Evolutionary conservation across 2,888 invertebrate genomes (phyloP).

Genomic region (Tetropium fuscum): DNA sequence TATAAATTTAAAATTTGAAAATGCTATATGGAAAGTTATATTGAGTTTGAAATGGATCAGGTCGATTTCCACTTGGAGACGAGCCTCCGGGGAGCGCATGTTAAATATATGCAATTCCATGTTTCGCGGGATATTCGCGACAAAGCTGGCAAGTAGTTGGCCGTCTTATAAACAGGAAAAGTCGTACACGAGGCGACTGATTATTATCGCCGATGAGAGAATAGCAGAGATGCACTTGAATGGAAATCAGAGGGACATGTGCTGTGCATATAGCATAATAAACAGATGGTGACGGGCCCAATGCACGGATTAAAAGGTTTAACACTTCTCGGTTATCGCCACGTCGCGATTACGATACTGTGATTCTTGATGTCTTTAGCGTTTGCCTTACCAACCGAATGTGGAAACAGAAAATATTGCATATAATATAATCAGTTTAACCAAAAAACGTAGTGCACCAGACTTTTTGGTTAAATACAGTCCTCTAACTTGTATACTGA

Average conservation of each 20-base stretch:
- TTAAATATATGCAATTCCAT: constrained; percentile 47
- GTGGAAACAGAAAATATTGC: too few relatives aligned
- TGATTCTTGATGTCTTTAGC: too few relatives aligned
- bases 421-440: too few relatives aligned
- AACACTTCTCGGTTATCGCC: constrained; percentile 18
- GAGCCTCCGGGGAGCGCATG: constrained; percentile 48
- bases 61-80: constrained; percentile 53
- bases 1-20: constrained; percentile 48
- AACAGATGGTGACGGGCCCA: constrained; percentile 23
- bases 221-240: constrained; percentile 22
- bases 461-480: too few relatives aligned
- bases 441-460: too few relatives aligned
- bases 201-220: constrained; percentile 32
- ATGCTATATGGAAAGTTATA: constrained; percentile 58
- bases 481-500: too few relatives aligned
- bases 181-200: constrained; percentile 19
- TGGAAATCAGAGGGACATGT: constrained; percentile 19
- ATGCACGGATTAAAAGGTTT: constrained; percentile 17
- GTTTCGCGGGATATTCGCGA: constrained; percentile 37
- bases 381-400: too few relatives aligned
- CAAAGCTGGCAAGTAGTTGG: constrained; percentile 12
- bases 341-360: too few relatives aligned
- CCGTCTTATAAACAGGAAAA: constrained; percentile 20
- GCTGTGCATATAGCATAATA: constrained; percentile 26
- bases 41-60: constrained; percentile 62